Evolutionary conservation across 1,140 invertebrate genomes (phyloP), one percentile per base, ranked within the genome.

Genomic region (Cotesia typhae): DNA sequence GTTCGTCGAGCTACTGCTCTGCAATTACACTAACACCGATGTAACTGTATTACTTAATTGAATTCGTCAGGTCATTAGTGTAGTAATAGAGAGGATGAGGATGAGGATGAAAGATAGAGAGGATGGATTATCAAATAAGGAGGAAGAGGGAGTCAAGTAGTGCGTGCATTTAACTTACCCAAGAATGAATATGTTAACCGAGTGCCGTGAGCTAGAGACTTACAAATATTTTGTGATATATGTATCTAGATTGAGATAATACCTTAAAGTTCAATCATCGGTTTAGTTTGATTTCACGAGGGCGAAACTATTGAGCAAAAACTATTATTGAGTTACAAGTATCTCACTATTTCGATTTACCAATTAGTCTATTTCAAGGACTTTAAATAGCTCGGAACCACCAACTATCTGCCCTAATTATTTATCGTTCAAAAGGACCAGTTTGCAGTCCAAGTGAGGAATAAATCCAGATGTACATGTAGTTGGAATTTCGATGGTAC

Each of bases 31-130:
- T 5, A 47, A 47, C 41, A 47, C 41, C 5, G 28, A 68, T 68
- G 67, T 68, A 68, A 68, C 67, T 53, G 53, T 59, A 59, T 68
- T 68, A 68, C 67, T 53, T 68, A 68, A 68, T 68, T 68, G 67
- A 68, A 68, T 68, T 59, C 6, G 28, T 57, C 53, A 68, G 52
- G 67, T 68, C 52, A 68, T 68, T 68, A 68, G 20, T 53, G 67
- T 59, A 68, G 35, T 61, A 20, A 4, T 36, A 28, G 4, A 3
- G 10, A 28, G 7, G 65, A 35, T 36, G 35, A 55, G 52, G 35
- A 51, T 20, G 35, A 14, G 9, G 28, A 36, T 12, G 35, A n/a
- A 10, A 28, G 28, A 28, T 28, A 28, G 28, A 28, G 28, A 28
- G 28, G 28, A 28, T 28, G 1, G 3, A 28, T 2, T 1, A 28